These are phyloP conservation scores for Agelas oroides DNA, from an alignment of 37 sponge, comb jelly and placozoan genomes.

Conservation along the genomic window DNA sequence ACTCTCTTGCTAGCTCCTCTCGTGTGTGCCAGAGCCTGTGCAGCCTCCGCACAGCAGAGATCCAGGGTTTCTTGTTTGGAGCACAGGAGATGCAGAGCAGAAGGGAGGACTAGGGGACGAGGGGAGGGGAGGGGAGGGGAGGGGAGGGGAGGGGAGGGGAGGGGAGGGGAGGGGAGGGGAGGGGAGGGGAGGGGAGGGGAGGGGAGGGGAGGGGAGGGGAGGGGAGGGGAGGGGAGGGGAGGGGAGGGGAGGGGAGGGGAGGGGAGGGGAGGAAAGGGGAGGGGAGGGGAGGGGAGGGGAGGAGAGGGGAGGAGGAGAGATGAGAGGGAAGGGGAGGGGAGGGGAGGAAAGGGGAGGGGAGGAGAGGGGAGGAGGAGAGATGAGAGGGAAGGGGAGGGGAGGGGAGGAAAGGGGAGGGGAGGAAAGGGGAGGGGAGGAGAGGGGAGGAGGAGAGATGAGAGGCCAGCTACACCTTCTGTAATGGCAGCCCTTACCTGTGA, in stretches of 20 bases:
- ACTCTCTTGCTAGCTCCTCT: background rate
- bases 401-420: background rate
- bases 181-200: background rate
- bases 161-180: background rate
- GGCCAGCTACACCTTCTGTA: too few relatives aligned
- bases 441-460: too few relatives aligned
- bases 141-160: background rate
- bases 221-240: background rate
- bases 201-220: background rate
- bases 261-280: background rate
- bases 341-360: background rate
- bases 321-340: background rate
- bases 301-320: background rate
- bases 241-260: conserved; percentile 1
- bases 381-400: background rate
- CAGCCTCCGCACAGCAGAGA: background rate
- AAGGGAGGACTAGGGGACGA: background rate
- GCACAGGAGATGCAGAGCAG: background rate
- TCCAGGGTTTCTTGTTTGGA: background rate
- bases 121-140: background rate
- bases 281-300: background rate
- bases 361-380: background rate
- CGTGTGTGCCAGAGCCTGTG: background rate
- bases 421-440: too few relatives aligned
- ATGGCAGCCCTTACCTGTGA: background rate